These are phyloP conservation scores for Odontocerum albicorne DNA, from an alignment of 2,888 invertebrate genomes.

Conservation along the genomic window DNA sequence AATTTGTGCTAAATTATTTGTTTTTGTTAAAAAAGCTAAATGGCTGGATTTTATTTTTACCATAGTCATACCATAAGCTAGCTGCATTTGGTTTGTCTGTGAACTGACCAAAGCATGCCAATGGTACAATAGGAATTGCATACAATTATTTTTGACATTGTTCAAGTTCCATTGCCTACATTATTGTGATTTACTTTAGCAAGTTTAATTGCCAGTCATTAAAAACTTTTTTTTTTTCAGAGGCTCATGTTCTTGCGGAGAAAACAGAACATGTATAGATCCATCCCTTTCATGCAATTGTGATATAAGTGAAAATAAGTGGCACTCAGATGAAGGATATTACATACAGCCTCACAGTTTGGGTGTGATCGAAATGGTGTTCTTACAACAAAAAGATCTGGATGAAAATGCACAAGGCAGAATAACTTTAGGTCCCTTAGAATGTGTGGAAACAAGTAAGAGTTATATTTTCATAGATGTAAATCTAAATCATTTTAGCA, in stretches of 20 bases:
- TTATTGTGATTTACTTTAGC: too few species aligned
- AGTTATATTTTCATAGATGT: conserved; percentile 33
- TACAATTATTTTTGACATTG: too few species aligned
- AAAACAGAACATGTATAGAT: conserved; percentile 80
- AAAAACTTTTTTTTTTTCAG: conserved; percentile 51
- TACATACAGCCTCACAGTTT: conserved; percentile 78
- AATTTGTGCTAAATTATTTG: too few species aligned
- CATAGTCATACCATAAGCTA: too few species aligned
- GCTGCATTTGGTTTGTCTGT: too few species aligned
- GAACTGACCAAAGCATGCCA: too few species aligned
- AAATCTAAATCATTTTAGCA: too few species aligned
- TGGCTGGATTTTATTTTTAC: too few species aligned
- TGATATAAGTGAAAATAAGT: conserved; percentile 83
- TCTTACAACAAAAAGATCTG: conserved; percentile 81
- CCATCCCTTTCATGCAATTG: conserved; percentile 87
- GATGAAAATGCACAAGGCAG: conserved; percentile 82
- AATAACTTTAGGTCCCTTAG: conserved; percentile 86
- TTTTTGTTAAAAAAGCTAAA: too few species aligned
- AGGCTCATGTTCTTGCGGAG: conserved; percentile 74
- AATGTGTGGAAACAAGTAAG: conserved; percentile 94
- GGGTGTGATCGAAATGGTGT: conserved; percentile 89
- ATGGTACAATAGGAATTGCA: too few species aligned
- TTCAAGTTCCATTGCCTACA: too few species aligned
- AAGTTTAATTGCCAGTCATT: too few species aligned
- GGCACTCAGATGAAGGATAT: conserved; percentile 87